Conservation (phyloP, 2,113 vertebrate genomes). For the Poeciliopsis prolifica region DNA sequence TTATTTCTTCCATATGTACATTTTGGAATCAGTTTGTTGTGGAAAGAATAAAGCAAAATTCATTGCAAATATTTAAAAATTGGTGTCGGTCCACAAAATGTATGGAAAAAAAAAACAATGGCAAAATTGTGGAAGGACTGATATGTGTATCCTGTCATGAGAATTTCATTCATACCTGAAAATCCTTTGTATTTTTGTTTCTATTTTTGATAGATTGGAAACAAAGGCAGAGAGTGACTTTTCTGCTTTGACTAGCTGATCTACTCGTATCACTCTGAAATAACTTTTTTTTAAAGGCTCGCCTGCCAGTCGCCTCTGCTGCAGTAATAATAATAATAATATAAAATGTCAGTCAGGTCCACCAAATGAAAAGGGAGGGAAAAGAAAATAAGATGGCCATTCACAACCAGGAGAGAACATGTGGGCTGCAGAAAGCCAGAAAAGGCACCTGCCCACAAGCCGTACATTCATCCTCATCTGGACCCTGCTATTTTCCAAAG, state of each 20-base stretch:
- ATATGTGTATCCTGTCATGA: no score
- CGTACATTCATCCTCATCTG: slow-evolving; percentile 47
- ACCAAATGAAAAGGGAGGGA: slow-evolving; percentile 52
- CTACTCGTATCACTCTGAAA: slow-evolving; percentile 16
- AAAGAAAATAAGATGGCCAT: slow-evolving; percentile 57
- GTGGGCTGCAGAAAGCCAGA: slow-evolving; percentile 45
- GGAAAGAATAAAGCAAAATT: no score
- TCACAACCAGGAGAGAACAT: slow-evolving; percentile 47
- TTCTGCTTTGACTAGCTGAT: slow-evolving; percentile 24
- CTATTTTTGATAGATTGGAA: no score
- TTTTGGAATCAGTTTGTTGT: no score
- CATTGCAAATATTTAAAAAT: no score
- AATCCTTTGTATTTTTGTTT: no score
- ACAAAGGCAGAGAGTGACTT: not conserved
- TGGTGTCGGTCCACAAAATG: no score
- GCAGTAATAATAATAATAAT: slow-evolving; percentile 46
- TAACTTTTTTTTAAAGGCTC: slow-evolving; percentile 21
- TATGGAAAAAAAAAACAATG: no score
- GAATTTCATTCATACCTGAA: no score
- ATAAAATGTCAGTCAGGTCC: slow-evolving; percentile 52
- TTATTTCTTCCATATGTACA: no score
- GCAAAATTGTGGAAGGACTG: no score
- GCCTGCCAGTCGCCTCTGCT: slow-evolving; percentile 42
- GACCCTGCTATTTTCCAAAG: slow-evolving; percentile 53
- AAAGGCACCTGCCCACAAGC: slow-evolving; percentile 63